Percentiles rank a stretch among this genome's conserved stretches.
Conservation (phyloP, 2,113 vertebrate species). For the Callorhinus ursinus region DNA sequence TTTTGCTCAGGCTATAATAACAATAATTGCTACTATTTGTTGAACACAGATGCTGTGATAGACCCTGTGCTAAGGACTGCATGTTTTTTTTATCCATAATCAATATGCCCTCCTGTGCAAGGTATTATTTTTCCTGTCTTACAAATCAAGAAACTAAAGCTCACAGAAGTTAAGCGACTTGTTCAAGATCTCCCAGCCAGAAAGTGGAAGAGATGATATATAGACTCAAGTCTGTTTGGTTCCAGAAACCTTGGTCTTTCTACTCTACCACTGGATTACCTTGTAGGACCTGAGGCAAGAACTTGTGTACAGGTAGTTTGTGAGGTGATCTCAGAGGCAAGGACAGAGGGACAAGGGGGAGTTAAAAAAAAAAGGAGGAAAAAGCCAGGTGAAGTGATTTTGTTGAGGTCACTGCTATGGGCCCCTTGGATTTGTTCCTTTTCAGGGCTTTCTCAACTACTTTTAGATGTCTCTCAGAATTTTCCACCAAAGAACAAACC, state of each 20-base stretch:
- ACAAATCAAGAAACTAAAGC: background rate
- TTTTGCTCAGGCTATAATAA: background rate
- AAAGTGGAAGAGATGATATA: background rate
- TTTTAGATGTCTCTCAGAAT: background rate
- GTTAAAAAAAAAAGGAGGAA: background rate
- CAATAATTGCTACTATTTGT: slow-evolving; percentile 52
- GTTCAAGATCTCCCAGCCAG: background rate
- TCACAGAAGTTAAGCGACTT: background rate
- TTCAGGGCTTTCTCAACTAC: background rate
- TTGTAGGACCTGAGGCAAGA: background rate
- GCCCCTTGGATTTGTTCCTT: background rate
- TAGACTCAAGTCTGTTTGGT: background rate
- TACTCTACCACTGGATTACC: background rate
- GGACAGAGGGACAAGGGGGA: background rate
- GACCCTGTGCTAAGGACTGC: background rate
- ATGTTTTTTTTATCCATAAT: background rate
- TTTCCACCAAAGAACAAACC: background rate
- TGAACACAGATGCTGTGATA: background rate
- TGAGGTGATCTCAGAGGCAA: background rate
- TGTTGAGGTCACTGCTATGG: background rate
- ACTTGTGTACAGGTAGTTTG: background rate
- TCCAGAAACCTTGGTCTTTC: background rate
- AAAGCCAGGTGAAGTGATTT: background rate
- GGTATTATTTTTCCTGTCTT: background rate
- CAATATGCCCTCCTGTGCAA: background rate